Evolutionary conservation across 30 jellyfish, hydroid and myxozoan genomes (phyloP).

Genomic region (Hydra vulgaris): DNA sequence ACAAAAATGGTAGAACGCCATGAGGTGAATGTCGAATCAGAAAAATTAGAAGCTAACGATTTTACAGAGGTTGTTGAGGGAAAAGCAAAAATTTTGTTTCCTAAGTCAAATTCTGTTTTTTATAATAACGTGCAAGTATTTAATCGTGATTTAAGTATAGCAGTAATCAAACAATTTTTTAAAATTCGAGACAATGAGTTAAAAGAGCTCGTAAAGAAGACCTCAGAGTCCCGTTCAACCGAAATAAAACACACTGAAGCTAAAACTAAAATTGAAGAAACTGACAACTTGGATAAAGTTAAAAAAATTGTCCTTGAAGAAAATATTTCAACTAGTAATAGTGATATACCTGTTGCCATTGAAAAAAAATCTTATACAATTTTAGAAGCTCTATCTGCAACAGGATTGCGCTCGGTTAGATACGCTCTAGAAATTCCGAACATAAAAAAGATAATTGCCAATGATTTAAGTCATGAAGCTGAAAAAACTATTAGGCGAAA

Average conservation of each 20-base stretch:
- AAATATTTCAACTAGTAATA: not conserved
- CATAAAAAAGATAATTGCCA: slow-evolving; percentile 46
- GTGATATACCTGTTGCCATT: not conserved
- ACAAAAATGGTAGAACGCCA: not conserved
- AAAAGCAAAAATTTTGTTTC: slow-evolving; percentile 55
- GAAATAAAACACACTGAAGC: not conserved
- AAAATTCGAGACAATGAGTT: not conserved
- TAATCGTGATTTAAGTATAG: slow-evolving; percentile 77
- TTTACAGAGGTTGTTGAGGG: slow-evolving; percentile 68
- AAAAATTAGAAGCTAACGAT: not conserved
- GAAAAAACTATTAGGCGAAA: slow-evolving; percentile 52
- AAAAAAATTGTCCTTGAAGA: not conserved
- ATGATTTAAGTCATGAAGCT: slow-evolving; percentile 77
- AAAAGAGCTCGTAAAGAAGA: not conserved
- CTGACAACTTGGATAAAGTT: not conserved
- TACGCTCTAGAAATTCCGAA: slow-evolving; percentile 72
- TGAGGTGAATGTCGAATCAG: not conserved
- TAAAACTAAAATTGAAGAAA: not conserved
- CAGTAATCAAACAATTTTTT: slow-evolving; percentile 42
- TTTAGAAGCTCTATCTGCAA: slow-evolving; percentile 91
- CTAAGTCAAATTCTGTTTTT: slow-evolving; percentile 52
- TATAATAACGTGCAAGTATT: slow-evolving; percentile 90
- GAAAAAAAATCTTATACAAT: not conserved
- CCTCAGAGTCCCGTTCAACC: not conserved
- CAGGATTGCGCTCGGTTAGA: slow-evolving; percentile 83